These are phyloP conservation scores for Grammomys dolichurus DNA, from an alignment of 2,113 vertebrate genomes.

Conservation along the genomic window DNA sequence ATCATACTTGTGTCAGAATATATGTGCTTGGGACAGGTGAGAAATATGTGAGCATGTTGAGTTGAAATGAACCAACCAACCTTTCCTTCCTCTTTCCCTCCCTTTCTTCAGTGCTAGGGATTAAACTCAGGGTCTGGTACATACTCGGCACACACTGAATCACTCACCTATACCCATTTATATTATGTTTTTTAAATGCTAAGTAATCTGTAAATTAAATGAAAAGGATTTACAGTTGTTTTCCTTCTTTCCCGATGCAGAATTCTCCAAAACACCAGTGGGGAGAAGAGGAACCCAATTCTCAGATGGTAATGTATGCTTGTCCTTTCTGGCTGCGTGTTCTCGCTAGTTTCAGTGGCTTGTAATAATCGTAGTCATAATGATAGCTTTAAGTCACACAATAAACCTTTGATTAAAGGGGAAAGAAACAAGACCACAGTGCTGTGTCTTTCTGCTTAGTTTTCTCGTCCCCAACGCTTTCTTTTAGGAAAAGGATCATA, in stretches of 20 bases:
- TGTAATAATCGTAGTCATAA: background rate
- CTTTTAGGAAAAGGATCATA: conserved; percentile 94
- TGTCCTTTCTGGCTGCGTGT: background rate
- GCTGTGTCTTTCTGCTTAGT: background rate
- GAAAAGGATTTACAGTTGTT: conserved; percentile 57
- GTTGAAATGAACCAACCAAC: background rate
- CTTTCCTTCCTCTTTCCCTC: background rate
- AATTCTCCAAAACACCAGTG: conserved; percentile 92
- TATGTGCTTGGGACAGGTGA: background rate
- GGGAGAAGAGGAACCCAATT: conserved; percentile 92
- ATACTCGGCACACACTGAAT: background rate
- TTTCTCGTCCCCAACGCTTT: background rate
- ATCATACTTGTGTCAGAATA: conserved; percentile 25
- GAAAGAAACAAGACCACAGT: background rate
- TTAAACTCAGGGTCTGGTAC: background rate
- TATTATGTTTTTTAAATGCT: conserved; percentile 11
- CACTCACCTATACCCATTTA: background rate
- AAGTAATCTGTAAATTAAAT: conserved; percentile 11
- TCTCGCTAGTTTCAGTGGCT: background rate
- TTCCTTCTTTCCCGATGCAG: conserved; percentile 85
- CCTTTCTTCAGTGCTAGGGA: background rate
- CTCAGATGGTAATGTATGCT: conserved; percentile 88
- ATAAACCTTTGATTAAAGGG: background rate
- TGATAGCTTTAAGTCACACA: conserved; percentile 39
- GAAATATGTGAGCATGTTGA: background rate